A percentile compares a stretch with the other conserved stretches of the same genome.
These are phyloP conservation scores for Schizopygopsis pylzovi DNA, from an alignment of 2,797 vertebrate species.

Conservation along the genomic window DNA sequence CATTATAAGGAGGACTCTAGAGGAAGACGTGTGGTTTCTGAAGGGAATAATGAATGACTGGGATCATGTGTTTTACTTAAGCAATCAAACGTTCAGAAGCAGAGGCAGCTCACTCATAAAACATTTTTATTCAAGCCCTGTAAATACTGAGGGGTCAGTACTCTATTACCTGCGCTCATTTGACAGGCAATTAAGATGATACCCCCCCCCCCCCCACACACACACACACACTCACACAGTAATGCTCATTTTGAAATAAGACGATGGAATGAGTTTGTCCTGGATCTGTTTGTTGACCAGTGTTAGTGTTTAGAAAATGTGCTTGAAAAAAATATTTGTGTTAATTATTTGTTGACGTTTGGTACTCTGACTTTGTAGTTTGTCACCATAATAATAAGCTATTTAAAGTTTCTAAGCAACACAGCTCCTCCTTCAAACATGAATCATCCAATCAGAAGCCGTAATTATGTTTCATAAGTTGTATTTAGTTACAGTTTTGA, in stretches of 20 bases:
- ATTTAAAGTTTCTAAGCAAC: not conserved
- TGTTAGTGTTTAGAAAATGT: not conserved
- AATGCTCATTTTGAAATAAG: too few relatives aligned
- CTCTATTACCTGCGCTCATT: not conserved
- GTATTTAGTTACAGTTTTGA: not conserved
- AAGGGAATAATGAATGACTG: constrained; percentile 28
- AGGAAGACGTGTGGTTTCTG: not conserved
- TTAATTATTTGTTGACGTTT: not conserved
- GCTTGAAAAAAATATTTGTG: not conserved
- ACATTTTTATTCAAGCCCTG: constrained; percentile 37
- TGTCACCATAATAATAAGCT: not conserved
- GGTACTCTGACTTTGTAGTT: not conserved
- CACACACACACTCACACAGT: too few relatives aligned
- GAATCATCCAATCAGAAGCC: not conserved
- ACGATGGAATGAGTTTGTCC: not conserved
- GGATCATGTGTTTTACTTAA: constrained; percentile 38
- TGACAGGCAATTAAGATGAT: too few relatives aligned
- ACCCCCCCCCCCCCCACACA: too few relatives aligned
- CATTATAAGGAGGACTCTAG: not conserved
- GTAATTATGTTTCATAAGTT: not conserved
- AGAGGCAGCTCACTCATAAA: constrained; percentile 37
- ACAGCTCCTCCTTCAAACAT: not conserved
- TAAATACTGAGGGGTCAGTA: constrained; percentile 43
- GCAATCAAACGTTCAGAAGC: constrained; percentile 22
- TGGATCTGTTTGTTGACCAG: not conserved